Base-by-base conservation (phyloP, 2,888 invertebrate genomes). In the Nomada fucata region DNA sequence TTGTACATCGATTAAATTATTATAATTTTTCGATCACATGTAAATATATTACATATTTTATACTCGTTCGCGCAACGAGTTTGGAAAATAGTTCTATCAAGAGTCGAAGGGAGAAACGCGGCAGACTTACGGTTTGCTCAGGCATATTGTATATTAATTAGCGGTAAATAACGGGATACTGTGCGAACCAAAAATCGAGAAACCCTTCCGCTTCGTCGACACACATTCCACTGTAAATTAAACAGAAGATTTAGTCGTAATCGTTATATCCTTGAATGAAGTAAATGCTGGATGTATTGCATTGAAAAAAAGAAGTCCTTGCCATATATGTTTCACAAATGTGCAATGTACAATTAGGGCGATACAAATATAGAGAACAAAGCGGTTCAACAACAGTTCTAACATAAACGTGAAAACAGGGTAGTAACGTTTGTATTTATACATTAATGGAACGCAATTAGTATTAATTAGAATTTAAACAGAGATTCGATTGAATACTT, bases 381-480 rank as follows among this genome's bases (percentile, higher is more conserved):
- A 20, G 52, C 29, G 26, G 42, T 2, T 23, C 11, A 63, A 67
- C 36, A 55, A 74, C 23, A 13, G 72, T 53, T 13, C 2, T 76
- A 76, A 83, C 50, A 59, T 73, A 36, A 53, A 67, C 23, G 71
- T 36, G 57, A 63, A 52, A 36, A 36, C 36, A 7, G 52, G 64
- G 59, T 57, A 60, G 44, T 52, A 13, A 68, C 15, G 2, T 26
- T 44, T 44, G 26, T 13, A 36, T 59, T 74, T 74, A 82, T 57
- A 64, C 77, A 70, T 36, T 81, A 71, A 77, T 72, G 72, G 36
- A 70, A 73, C 15, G 55, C 18, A 60, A 29, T 26, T 36, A 4
- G 47, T 11, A 47, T 47, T 47, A 47, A 23, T 57, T 36, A 44
- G 20, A 65, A 42, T 10, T 50, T 69, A 18, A 36, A 73, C 44